Evolutionary conservation across 1,140 invertebrate species (phyloP).

Genomic region (Drosophila baimaii): DNA sequence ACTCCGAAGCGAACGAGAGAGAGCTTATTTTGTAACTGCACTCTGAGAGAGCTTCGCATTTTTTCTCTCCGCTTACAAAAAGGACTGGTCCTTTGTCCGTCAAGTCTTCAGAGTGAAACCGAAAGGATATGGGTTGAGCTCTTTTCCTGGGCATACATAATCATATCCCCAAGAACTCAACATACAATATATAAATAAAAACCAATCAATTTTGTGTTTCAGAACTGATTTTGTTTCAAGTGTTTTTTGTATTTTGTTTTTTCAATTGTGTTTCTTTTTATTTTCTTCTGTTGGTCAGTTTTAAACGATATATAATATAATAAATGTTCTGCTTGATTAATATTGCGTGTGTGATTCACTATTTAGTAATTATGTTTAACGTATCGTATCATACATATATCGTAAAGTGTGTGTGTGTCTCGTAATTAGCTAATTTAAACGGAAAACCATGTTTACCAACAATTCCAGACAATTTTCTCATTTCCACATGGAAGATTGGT

Average conservation of each 20-base stretch:
- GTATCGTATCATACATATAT: slow-evolving; percentile 36
- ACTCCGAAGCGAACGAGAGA: neutral
- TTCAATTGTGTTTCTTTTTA: slow-evolving; percentile 37
- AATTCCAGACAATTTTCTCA: slow-evolving; percentile 58
- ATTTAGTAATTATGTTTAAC: slow-evolving; percentile 67
- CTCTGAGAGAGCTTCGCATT: neutral
- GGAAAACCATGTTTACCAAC: slow-evolving; percentile 53
- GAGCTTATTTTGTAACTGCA: too few relatives aligned
- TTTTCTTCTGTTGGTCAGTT: slow-evolving; percentile 54
- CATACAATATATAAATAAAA: slow-evolving; percentile 38
- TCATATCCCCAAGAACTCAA: too few relatives aligned
- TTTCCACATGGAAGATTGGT: slow-evolving; percentile 29
- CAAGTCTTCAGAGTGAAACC: too few relatives aligned
- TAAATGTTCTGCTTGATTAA: slow-evolving; percentile 72
- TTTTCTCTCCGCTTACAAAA: too few relatives aligned
- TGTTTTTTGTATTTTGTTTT: slow-evolving; percentile 27
- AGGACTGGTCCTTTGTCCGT: too few relatives aligned
- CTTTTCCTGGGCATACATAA: too few relatives aligned
- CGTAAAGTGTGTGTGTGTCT: slow-evolving; percentile 27
- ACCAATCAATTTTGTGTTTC: slow-evolving; percentile 50
- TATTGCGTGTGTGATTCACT: slow-evolving; percentile 78
- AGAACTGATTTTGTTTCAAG: slow-evolving; percentile 44
- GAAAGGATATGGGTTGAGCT: too few relatives aligned
- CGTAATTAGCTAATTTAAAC: slow-evolving; percentile 49
- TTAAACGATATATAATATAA: slow-evolving; percentile 63